Percentiles rank a stretch among this genome's conserved stretches.
These are phyloP conservation scores for Argyrosomus regius DNA, from an alignment of 2,797 vertebrate genomes.

Conservation along the genomic window DNA sequence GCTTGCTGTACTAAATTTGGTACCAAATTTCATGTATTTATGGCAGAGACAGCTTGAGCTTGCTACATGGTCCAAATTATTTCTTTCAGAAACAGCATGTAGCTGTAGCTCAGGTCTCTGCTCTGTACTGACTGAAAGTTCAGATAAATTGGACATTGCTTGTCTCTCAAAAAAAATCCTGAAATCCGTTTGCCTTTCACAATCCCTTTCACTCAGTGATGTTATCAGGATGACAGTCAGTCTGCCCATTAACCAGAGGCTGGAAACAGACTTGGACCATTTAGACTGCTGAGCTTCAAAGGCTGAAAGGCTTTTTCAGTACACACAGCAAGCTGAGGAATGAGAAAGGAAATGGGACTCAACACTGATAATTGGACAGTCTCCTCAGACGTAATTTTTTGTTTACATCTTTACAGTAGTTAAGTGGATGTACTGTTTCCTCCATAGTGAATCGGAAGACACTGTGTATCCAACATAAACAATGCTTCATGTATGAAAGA, in stretches of 20 bases:
- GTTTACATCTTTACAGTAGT: constrained; percentile 29
- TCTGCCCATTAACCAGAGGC: constrained; percentile 52
- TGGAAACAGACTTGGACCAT: constrained; percentile 47
- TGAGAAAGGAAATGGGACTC: constrained; percentile 19
- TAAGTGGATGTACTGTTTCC: neutral
- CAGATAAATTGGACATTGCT: neutral
- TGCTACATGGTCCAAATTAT: neutral
- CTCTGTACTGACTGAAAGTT: neutral
- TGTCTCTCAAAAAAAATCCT: constrained; percentile 6
- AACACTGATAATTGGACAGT: constrained; percentile 31
- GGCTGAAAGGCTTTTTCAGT: constrained; percentile 29
- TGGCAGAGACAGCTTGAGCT: neutral
- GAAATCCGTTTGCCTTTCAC: constrained; percentile 34
- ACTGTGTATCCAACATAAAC: neutral
- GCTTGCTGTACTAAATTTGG: neutral
- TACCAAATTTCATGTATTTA: neutral
- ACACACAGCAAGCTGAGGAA: constrained; percentile 26
- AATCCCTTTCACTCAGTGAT: constrained; percentile 43
- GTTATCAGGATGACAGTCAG: constrained; percentile 57
- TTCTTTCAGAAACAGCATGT: neutral
- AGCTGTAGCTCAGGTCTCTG: neutral
- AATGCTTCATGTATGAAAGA: neutral
- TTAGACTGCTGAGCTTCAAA: constrained; percentile 13
- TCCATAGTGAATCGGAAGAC: neutral
- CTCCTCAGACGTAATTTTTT: constrained; percentile 10